Conservation (phyloP, 2,797 vertebrate species). For the Phataginus tricuspis region DNA sequence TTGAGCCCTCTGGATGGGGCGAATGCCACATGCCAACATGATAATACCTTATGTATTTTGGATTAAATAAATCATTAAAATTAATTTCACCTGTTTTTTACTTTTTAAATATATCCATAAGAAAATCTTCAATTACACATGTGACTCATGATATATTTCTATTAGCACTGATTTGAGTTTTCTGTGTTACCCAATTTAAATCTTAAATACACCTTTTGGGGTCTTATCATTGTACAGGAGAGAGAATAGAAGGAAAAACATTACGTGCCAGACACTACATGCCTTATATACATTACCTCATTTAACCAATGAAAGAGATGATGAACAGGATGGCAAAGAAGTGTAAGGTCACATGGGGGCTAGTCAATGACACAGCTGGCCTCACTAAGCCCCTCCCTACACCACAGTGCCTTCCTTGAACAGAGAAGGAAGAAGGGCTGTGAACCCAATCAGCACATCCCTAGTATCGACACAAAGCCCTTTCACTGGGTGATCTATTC, state of each 20-base stretch:
- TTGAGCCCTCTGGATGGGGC: background rate
- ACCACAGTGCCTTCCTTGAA: background rate
- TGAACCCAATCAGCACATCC: background rate
- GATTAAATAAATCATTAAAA: background rate
- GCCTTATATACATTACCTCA: background rate
- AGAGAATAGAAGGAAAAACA: background rate
- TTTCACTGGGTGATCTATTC: background rate
- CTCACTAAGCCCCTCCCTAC: background rate
- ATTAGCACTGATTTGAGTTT: conserved; percentile 4
- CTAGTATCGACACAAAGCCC: background rate
- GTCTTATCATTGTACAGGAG: background rate
- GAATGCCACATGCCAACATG: background rate
- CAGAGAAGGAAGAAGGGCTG: background rate
- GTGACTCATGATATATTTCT: background rate
- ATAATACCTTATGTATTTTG: background rate
- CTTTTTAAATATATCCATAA: background rate
- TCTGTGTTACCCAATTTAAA: conserved; percentile 11
- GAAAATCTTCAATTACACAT: background rate
- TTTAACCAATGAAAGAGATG: background rate
- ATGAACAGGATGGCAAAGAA: conserved; percentile 22
- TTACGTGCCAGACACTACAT: background rate
- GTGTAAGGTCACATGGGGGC: background rate
- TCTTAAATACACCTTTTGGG: background rate
- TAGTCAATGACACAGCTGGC: conserved; percentile 19
- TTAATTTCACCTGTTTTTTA: background rate